Evolutionary conservation across 2,113 vertebrate genomes (phyloP).

Genomic region (Chaenocephalus aceratus): DNA sequence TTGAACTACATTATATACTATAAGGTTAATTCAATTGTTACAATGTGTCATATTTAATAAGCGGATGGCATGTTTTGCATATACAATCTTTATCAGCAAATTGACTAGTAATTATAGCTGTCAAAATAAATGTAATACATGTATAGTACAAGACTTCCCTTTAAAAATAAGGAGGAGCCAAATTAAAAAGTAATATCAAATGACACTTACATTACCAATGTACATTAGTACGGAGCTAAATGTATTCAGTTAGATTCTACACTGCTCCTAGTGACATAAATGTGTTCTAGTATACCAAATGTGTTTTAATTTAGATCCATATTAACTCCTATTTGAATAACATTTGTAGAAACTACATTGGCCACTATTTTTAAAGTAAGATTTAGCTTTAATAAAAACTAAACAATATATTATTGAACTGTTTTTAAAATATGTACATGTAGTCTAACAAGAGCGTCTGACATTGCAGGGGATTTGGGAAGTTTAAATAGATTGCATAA

Average conservation of each 20-base stretch:
- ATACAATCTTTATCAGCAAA: not conserved
- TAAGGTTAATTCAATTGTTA: not conserved
- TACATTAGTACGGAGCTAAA: not conserved
- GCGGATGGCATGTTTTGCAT: not conserved
- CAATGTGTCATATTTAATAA: not conserved
- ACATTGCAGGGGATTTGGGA: not conserved
- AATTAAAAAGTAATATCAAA: not conserved
- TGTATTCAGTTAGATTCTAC: not conserved
- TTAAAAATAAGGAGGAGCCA: not conserved
- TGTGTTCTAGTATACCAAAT: not conserved
- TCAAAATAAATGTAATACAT: not conserved
- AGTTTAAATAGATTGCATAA: not conserved
- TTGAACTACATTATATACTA: not conserved
- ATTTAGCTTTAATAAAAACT: not conserved
- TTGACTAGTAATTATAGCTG: not conserved
- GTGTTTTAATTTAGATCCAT: not conserved
- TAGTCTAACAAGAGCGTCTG: not conserved
- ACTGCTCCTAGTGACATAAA: not conserved
- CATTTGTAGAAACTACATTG: not conserved
- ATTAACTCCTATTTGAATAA: not conserved
- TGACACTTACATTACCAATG: not conserved
- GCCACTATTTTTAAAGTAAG: not conserved
- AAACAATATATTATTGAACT: not conserved
- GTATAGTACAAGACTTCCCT: too few species aligned
- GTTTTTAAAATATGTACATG: not conserved